Percentiles rank a stretch among this genome's conserved stretches.
Evolutionary conservation across 2,888 invertebrate species (phyloP).

Genomic region (Sarcophaga carnaria): DNA sequence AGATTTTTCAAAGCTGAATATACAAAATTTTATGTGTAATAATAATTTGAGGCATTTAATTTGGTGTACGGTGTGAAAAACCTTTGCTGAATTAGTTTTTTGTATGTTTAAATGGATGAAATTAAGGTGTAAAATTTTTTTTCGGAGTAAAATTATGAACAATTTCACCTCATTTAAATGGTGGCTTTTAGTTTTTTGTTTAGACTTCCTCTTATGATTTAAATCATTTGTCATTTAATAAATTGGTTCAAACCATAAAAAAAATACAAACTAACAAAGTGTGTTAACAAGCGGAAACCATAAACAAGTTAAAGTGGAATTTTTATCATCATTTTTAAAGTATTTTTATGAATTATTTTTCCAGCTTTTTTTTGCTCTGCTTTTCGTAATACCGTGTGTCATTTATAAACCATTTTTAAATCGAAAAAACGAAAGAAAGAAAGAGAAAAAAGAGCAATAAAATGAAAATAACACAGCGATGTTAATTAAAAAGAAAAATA

Average conservation of each 20-base stretch:
- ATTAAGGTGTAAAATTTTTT: not conserved
- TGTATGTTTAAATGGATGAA: too few relatives aligned
- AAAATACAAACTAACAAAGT: constrained; percentile 29
- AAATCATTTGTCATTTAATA: constrained; percentile 63
- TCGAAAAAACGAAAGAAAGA: not conserved
- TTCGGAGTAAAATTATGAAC: not conserved
- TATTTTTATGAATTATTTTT: not conserved
- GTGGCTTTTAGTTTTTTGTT: too few relatives aligned
- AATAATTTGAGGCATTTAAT: not conserved
- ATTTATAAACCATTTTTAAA: not conserved
- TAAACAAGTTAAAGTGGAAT: constrained; percentile 63
- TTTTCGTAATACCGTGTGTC: not conserved
- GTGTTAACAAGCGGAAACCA: constrained; percentile 68
- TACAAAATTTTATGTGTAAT: not conserved
- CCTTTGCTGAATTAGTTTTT: not conserved
- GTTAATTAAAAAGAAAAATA: constrained; percentile 57
- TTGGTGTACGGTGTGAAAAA: not conserved
- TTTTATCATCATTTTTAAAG: constrained; percentile 53
- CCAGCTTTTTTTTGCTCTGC: constrained; percentile 9
- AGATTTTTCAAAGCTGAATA: not conserved
- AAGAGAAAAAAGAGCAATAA: not conserved
- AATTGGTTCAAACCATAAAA: constrained; percentile 49
- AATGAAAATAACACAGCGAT: not conserved
- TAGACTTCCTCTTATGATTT: constrained; percentile 32
- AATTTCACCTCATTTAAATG: constrained; percentile 25